Conservation (phyloP, 2,888 invertebrate genomes). For the Achlya flavicornis region DNA sequence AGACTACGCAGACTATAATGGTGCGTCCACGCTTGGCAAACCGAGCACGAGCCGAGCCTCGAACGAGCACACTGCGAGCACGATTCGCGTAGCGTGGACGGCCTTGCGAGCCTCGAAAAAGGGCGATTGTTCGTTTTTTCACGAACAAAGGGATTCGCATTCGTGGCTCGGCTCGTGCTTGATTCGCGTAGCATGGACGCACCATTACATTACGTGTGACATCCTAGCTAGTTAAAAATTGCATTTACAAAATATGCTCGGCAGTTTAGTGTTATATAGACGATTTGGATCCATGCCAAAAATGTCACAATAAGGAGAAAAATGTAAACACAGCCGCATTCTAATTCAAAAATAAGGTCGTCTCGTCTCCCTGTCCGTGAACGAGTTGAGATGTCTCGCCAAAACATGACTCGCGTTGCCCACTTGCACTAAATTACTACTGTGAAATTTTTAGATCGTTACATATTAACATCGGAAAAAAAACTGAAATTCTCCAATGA, state of each 20-base stretch:
- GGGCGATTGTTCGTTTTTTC: too few species aligned
- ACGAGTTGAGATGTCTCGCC: constrained; percentile 62
- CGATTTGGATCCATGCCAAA: constrained; percentile 73
- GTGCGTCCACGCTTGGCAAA: too few species aligned
- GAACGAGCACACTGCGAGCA: too few species aligned
- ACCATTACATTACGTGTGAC: not conserved
- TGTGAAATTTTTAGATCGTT: constrained; percentile 15
- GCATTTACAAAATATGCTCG: constrained; percentile 36
- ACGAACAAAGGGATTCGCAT: too few species aligned
- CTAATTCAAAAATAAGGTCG: constrained; percentile 78
- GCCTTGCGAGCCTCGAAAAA: too few species aligned
- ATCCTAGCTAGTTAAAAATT: constrained; percentile 25
- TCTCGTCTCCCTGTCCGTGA: constrained; percentile 63
- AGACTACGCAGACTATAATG: not conserved
- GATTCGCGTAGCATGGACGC: too few species aligned
- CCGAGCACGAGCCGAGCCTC: too few species aligned
- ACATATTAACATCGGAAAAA: too few species aligned
- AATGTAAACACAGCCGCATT: constrained; percentile 80
- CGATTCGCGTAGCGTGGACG: too few species aligned
- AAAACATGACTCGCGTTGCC: constrained; percentile 63
- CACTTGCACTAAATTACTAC: constrained; percentile 30
- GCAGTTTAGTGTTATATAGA: constrained; percentile 62
- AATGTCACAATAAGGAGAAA: constrained; percentile 77
- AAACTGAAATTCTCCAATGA: too few species aligned
- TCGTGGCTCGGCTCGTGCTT: too few species aligned